phyloP scores from a whole-genome alignment of 2,113 vertebrate genomes.

The Melanerpes aurifrons region DNA sequence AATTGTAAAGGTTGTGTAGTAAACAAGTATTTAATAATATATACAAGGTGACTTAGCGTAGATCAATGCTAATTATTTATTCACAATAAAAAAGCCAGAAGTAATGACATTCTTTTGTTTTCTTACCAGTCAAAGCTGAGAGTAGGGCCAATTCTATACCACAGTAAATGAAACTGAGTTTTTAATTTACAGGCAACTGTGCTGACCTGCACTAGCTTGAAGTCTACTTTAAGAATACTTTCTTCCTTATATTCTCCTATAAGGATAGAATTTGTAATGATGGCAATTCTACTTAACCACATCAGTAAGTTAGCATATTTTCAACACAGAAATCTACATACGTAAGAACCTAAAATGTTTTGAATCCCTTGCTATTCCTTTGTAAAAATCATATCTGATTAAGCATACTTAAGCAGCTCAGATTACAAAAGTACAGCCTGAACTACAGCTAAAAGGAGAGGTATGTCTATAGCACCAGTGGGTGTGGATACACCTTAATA shows the following conservation, averaged over 20 bases:
- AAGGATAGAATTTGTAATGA: background rate
- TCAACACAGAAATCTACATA: background rate
- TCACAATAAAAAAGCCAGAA: conserved; percentile 38
- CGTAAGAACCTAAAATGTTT: background rate
- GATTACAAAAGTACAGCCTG: background rate
- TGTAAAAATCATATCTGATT: background rate
- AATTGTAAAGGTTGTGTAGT: conserved; percentile 47
- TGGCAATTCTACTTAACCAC: background rate
- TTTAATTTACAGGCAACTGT: background rate
- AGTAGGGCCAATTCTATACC: background rate
- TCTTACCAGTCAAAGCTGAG: background rate
- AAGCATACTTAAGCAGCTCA: background rate
- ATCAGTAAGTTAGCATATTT: background rate
- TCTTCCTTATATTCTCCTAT: background rate
- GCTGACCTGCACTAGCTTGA: background rate
- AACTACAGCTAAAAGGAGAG: background rate
- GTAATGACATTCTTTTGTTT: background rate
- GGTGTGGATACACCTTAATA: background rate
- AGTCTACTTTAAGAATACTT: background rate
- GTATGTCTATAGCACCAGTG: background rate
- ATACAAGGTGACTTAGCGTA: conserved; percentile 37
- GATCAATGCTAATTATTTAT: conserved; percentile 57
- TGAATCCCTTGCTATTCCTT: background rate
- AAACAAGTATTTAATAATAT: conserved; percentile 65
- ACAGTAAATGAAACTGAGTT: background rate